Percentiles rank a stretch among this genome's conserved stretches.
phyloP scores from a whole-genome alignment of 1,140 invertebrate species.

The Pollicipes pollicipes region DNA sequence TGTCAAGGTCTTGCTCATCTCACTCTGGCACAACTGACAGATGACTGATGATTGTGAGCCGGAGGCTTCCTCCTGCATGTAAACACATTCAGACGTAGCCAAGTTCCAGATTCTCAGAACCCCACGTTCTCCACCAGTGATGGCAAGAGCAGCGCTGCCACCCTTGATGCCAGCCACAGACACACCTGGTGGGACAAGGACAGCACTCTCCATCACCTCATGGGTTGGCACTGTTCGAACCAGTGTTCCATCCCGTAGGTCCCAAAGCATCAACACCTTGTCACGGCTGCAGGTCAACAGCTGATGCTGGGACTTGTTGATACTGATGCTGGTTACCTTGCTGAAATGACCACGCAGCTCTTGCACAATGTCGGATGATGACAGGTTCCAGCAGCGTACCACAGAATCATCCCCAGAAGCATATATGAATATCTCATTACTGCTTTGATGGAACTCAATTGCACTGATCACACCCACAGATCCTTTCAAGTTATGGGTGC shows the following conservation, averaged over 20 bases:
- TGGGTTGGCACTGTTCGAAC: constrained; percentile 33
- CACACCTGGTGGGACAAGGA: constrained; percentile 25
- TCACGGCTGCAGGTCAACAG: constrained; percentile 57
- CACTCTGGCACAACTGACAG: constrained; percentile 13
- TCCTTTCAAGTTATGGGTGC: background rate
- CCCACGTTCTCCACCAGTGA: constrained; percentile 32
- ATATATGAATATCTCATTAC: background rate
- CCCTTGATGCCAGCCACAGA: constrained; percentile 21
- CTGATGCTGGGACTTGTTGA: constrained; percentile 4
- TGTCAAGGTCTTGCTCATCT: constrained; percentile 9
- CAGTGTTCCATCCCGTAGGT: constrained; percentile 38
- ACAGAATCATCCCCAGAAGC: background rate
- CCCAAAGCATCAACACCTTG: constrained; percentile 76
- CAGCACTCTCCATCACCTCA: constrained; percentile 50
- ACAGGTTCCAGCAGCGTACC: background rate
- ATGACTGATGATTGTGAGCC: background rate
- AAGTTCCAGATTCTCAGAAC: constrained; percentile 24
- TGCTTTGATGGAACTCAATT: background rate
- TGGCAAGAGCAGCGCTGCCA: constrained; percentile 33
- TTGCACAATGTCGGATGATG: background rate
- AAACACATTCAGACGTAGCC: constrained; percentile 13
- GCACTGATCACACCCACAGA: background rate
- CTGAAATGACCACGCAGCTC: constrained; percentile 3
- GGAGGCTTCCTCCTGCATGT: constrained; percentile 10
- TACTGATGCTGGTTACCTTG: background rate